Evolutionary conservation across 1,140 invertebrate species (phyloP), one percentile per base, ranked within the genome.

Genomic region (Phortica variegata): DNA sequence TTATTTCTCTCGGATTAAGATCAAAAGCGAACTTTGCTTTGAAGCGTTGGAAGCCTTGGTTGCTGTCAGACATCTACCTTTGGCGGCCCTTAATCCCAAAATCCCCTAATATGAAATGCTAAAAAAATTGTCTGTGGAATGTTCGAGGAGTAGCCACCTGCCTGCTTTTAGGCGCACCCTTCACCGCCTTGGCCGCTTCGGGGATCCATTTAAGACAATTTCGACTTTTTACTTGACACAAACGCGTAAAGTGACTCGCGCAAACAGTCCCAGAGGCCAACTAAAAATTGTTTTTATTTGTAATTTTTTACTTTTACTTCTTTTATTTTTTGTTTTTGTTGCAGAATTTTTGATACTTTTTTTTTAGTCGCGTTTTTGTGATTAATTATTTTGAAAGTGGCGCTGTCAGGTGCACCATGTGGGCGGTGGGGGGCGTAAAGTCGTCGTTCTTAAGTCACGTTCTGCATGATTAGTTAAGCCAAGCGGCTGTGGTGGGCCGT

Each of bases 81-180:
- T 13, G 6, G 19, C 13, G 26, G 16, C 13, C 20, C 20, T 2
- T 33, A 63, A 53, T 71, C 62, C 66, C 62, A 54, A 63, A 71
- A 63, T 71, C 66, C 66, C 66, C 60, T 60, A 70, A 70, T 70
- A 71, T 71, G 54, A 70, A 70, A 71, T 70, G 58, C 66, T 71
- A 66, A 71, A 70, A 57, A 39, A 47, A 49, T 39, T 31, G 37
- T 52, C 62, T 56, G 57, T 54, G 52, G 10, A 26, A 26, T 10
- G 23, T 26, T 36, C 16, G 34, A 36, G 34, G 34, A n/a, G n/a
- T 13, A 36, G 52, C 51, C 65, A 68, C 61, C 63, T 68, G 60
- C 17, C 40, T 17, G 15, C 41, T 41, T 21, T 45, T 42, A 44
- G 37, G 43, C 36, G 46, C 15, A n/a, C 17, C 4, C 18, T 16